Conservation (phyloP, 2,888 invertebrate genomes). For the Troides helena region DNA sequence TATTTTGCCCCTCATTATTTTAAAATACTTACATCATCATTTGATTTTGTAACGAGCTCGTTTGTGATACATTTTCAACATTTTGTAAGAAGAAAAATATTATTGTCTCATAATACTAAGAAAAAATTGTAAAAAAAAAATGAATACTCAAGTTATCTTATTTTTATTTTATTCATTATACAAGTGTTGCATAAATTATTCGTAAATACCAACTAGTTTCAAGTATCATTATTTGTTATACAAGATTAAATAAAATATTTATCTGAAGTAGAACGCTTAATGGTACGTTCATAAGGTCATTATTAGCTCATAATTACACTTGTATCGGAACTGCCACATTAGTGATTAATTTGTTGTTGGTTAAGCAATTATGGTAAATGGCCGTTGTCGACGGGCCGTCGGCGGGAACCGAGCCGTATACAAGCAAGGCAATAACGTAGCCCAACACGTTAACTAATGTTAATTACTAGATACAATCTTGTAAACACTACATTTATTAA, state of each 20-base stretch:
- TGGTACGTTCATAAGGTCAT: slow-evolving; percentile 53
- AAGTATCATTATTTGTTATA: not conserved
- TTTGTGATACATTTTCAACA: not conserved
- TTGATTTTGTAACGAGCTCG: too few relatives aligned
- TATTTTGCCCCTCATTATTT: too few relatives aligned
- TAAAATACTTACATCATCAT: too few relatives aligned
- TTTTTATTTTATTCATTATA: not conserved
- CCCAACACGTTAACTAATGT: slow-evolving; percentile 63
- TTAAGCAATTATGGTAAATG: slow-evolving; percentile 66
- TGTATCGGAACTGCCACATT: slow-evolving; percentile 65
- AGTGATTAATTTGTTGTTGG: slow-evolving; percentile 70
- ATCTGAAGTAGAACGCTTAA: slow-evolving; percentile 37
- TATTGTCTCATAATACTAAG: not conserved
- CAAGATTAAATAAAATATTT: slow-evolving; percentile 25
- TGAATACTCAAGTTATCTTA: not conserved
- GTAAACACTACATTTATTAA: slow-evolving; percentile 45
- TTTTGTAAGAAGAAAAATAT: not conserved
- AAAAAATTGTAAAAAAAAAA: not conserved
- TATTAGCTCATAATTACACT: slow-evolving; percentile 54
- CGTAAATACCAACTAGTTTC: not conserved
- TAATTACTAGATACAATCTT: slow-evolving; percentile 65
- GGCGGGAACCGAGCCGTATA: slow-evolving; percentile 51
- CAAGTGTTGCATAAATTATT: not conserved
- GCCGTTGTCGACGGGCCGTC: slow-evolving; percentile 48
- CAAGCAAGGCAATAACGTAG: slow-evolving; percentile 52